These are phyloP conservation scores for Gymnocheta viridis DNA, from an alignment of 2,888 invertebrate species.

Conservation along the genomic window DNA sequence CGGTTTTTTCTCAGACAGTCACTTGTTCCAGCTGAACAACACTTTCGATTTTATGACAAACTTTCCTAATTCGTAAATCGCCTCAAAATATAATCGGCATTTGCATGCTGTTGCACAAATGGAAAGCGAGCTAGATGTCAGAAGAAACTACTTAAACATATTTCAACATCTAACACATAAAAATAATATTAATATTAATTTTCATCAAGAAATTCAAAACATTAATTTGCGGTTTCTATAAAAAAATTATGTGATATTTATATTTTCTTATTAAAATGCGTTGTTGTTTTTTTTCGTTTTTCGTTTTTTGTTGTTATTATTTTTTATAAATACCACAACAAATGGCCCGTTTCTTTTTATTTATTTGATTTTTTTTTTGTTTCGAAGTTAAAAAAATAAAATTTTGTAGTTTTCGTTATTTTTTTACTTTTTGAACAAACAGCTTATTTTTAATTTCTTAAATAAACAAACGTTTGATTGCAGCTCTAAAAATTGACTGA, in stretches of 20 bases:
- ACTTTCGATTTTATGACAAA: neutral
- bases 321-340: slow-evolving; percentile 61
- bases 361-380: slow-evolving; percentile 17
- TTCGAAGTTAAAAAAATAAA: neutral
- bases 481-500: slow-evolving; percentile 67
- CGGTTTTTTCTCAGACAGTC: neutral
- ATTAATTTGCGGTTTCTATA: slow-evolving; percentile 53
- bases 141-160: neutral
- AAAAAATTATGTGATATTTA: slow-evolving; percentile 17
- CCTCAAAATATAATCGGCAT: neutral
- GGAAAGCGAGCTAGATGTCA: neutral
- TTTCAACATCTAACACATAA: neutral
- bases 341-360: slow-evolving; percentile 46
- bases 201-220: slow-evolving; percentile 39
- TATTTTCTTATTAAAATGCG: slow-evolving; percentile 60
- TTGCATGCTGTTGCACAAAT: too few relatives aligned
- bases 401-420: slow-evolving; percentile 24
- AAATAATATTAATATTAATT: neutral
- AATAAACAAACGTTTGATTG: slow-evolving; percentile 63
- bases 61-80: neutral
- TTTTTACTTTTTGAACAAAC: neutral
- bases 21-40: neutral
- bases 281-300: slow-evolving; percentile 33
- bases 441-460: slow-evolving; percentile 17
- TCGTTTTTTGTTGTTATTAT: slow-evolving; percentile 6